Percentiles rank a stretch among this genome's conserved stretches.
These are phyloP conservation scores for Eugnorisma glareosa DNA, from an alignment of 2,888 invertebrate genomes.

Conservation along the genomic window DNA sequence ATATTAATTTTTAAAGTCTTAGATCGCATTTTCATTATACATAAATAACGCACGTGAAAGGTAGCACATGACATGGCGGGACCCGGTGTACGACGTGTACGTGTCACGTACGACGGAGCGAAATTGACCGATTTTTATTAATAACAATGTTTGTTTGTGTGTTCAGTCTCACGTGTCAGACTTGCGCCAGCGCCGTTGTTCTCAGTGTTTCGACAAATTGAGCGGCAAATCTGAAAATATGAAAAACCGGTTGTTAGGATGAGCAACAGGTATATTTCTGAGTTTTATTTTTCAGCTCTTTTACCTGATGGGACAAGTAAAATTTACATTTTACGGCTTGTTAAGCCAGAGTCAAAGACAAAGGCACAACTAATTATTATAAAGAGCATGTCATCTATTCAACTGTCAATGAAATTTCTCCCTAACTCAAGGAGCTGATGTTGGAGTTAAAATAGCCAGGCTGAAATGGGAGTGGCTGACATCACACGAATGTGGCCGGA, in stretches of 20 bases:
- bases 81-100: constrained; percentile 39
- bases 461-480: not conserved
- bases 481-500: not conserved
- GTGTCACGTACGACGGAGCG: constrained; percentile 60
- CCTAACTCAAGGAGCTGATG: not conserved
- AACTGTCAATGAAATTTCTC: not conserved
- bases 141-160: constrained; percentile 75
- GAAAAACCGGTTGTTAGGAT: constrained; percentile 33
- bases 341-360: not conserved
- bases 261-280: not conserved
- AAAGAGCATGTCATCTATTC: not conserved
- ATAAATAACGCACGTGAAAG: constrained; percentile 56
- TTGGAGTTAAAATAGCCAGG: not conserved
- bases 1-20: constrained; percentile 65
- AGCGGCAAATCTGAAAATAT: constrained; percentile 96
- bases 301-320: not conserved
- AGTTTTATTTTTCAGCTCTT: constrained; percentile 1
- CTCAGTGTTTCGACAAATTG: constrained; percentile 96
- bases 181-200: constrained; percentile 73
- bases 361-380: not conserved
- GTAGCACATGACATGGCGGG: constrained; percentile 49
- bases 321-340: not conserved
- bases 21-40: constrained; percentile 62
- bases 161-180: constrained; percentile 80
- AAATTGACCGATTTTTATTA: constrained; percentile 67